Percentiles rank a stretch among this genome's conserved stretches.
Evolutionary conservation across 2,797 vertebrate species (phyloP).

Genomic region (Falco cherrug): DNA sequence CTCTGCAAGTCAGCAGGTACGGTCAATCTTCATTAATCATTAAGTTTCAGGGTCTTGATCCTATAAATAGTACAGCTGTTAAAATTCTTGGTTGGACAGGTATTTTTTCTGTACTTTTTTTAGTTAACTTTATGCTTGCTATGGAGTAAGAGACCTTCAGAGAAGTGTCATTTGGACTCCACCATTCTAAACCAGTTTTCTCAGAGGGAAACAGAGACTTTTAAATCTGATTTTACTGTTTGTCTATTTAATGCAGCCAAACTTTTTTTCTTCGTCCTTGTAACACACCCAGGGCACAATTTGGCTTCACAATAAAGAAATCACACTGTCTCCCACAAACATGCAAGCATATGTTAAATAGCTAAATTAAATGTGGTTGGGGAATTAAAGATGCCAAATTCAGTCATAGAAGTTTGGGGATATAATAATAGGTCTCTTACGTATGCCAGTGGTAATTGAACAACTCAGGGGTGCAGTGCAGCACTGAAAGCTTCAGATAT

Average conservation of each 20-base stretch:
- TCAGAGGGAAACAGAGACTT: background rate
- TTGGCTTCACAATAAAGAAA: background rate
- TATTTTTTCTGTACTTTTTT: background rate
- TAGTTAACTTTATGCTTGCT: background rate
- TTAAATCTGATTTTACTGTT: background rate
- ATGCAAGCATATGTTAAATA: background rate
- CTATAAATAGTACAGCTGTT: constrained; percentile 4
- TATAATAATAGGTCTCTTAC: background rate
- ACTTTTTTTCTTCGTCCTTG: background rate
- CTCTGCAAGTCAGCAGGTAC: background rate
- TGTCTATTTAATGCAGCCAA: background rate
- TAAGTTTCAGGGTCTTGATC: background rate
- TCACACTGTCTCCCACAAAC: background rate
- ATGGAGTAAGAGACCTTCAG: background rate
- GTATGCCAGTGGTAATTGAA: background rate
- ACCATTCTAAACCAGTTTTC: background rate
- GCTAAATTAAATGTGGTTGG: background rate
- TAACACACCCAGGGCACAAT: background rate
- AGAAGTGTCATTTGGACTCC: background rate
- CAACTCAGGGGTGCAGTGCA: background rate
- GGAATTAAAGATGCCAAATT: background rate
- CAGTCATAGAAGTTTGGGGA: background rate
- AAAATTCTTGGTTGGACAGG: background rate
- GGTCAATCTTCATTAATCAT: constrained; percentile 1
- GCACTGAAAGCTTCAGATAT: background rate